Conservation (phyloP, 2,888 invertebrate species). For the Mesorhabditis spiculigera region DNA sequence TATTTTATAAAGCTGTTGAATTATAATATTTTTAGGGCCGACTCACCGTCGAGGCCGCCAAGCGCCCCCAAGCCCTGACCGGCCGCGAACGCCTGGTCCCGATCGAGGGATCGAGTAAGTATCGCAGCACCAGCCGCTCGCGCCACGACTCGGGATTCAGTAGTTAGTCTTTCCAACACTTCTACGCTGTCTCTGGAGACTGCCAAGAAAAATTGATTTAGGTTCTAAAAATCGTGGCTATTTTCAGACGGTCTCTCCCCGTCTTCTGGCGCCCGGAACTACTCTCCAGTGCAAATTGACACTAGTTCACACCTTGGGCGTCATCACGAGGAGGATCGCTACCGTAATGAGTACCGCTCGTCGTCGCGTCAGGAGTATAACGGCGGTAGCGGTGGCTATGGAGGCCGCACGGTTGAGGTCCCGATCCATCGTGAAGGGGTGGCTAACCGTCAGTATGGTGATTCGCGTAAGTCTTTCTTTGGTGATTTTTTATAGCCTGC, state of each 20-base stretch:
- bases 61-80: conserved; percentile 37
- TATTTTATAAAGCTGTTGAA: conserved; percentile 8
- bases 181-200: background rate
- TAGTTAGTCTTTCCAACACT: conserved; percentile 13
- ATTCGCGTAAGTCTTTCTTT: conserved; percentile 3
- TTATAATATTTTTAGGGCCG: conserved; percentile 38
- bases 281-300: background rate
- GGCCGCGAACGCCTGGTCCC: conserved; percentile 51
- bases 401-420: background rate
- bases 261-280: background rate
- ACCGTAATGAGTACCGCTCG: background rate
- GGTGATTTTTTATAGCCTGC: no score
- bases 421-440: background rate
- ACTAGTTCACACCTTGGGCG: background rate
- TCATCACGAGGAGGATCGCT: background rate
- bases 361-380: conserved; percentile 2
- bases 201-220: background rate
- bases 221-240: background rate
- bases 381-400: background rate
- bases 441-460: background rate
- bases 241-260: background rate
- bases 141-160: conserved; percentile 20
- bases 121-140: conserved; percentile 16
- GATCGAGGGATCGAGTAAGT: conserved; percentile 44
- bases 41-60: conserved; percentile 52